phyloP scores from a whole-genome alignment of 2,113 vertebrate species.

The Macquaria australasica region DNA sequence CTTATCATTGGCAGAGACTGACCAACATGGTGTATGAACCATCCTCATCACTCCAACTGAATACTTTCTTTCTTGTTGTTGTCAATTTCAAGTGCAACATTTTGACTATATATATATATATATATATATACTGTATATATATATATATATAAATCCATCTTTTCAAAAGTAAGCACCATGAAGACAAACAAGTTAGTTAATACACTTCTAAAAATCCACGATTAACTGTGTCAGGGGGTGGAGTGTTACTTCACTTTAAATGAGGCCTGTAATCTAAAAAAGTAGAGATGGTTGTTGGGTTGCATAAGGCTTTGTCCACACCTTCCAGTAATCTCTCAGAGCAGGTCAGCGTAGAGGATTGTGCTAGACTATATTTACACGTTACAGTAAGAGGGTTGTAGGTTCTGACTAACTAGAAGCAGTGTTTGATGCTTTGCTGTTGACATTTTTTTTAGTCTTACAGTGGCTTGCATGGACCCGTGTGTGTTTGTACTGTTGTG shows the following conservation, averaged over 20 bases:
- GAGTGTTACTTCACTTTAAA: background rate
- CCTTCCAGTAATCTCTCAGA: conserved; percentile 71
- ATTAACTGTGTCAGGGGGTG: no score
- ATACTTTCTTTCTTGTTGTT: background rate
- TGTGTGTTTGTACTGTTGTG: background rate
- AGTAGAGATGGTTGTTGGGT: conserved; percentile 30
- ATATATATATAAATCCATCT: background rate
- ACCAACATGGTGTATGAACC: background rate
- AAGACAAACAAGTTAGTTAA: background rate
- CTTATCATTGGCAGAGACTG: background rate
- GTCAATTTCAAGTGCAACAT: background rate
- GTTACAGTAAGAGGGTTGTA: conserved; percentile 56
- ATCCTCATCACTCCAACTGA: background rate
- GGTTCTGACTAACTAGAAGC: conserved; percentile 8
- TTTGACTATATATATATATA: no score
- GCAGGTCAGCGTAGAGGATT: conserved; percentile 69
- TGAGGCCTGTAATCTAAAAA: background rate
- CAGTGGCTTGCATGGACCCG: background rate
- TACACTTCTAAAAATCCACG: background rate
- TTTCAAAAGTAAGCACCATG: background rate
- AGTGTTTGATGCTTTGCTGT: background rate
- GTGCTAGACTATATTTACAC: conserved; percentile 65
- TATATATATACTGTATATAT: background rate
- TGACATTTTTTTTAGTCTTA: conserved; percentile 11
- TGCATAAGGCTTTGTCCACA: conserved; percentile 55